These are phyloP conservation scores for Allophyes oxyacanthae DNA, from an alignment of 2,888 invertebrate genomes.

Conservation along the genomic window DNA sequence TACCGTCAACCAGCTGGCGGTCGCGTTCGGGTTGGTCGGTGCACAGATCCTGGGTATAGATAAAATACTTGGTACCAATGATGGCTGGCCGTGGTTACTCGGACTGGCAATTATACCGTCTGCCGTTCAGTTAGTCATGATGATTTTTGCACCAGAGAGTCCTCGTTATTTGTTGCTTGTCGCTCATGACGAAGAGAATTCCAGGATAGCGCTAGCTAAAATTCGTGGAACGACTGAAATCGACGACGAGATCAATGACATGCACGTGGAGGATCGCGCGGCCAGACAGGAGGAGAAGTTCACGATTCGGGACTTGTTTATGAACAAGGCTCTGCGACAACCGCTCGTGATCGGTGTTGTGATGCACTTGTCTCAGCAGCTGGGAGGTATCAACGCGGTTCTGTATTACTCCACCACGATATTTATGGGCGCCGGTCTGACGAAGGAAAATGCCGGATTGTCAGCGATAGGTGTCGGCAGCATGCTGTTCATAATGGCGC, in stretches of 20 bases:
- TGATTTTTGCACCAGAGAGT: conserved; percentile 82
- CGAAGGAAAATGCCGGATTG: conserved; percentile 89
- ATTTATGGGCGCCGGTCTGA: conserved; percentile 90
- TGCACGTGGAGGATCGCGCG: conserved; percentile 84
- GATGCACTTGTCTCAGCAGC: conserved; percentile 86
- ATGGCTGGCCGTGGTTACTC: conserved; percentile 85
- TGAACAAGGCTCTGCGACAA: conserved; percentile 72
- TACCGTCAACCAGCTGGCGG: conserved; percentile 86
- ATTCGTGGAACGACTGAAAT: conserved; percentile 79
- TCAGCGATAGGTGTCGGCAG: conserved; percentile 93
- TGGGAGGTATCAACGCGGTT: conserved; percentile 89
- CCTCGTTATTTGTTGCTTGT: conserved; percentile 82
- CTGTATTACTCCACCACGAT: conserved; percentile 92
- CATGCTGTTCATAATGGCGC: conserved; percentile 92
- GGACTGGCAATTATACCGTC: conserved; percentile 82
- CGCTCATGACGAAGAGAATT: conserved; percentile 77
- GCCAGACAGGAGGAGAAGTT: conserved; percentile 81
- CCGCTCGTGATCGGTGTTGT: conserved; percentile 85
- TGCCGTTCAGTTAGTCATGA: conserved; percentile 77
- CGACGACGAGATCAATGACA: conserved; percentile 85
- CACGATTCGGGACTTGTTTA: conserved; percentile 77
- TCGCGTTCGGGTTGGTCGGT: conserved; percentile 81
- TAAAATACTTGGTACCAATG: conserved; percentile 79
- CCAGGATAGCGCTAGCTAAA: conserved; percentile 73
- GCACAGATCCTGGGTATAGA: conserved; percentile 85